A percentile compares a stretch with the other conserved stretches of the same genome.
These are phyloP conservation scores for Tyria jacobaeae DNA, from an alignment of 2,888 invertebrate genomes.

Conservation along the genomic window DNA sequence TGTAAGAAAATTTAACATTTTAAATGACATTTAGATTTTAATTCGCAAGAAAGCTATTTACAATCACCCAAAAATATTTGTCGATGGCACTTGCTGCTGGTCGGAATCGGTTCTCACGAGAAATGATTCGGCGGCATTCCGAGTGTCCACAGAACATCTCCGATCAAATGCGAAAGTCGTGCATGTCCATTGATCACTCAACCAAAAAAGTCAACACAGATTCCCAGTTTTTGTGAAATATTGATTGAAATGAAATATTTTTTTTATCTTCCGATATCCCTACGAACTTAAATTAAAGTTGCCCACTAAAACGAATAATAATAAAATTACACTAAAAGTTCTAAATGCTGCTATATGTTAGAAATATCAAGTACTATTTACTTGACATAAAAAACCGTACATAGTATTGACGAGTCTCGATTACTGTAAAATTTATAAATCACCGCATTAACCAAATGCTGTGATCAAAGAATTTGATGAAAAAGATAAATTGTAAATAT, in stretches of 20 bases:
- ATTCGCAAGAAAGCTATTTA: slow-evolving; percentile 76
- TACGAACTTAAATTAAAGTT: slow-evolving; percentile 33
- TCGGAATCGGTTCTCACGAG: slow-evolving; percentile 81
- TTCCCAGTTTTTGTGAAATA: slow-evolving; percentile 68
- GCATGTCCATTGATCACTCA: slow-evolving; percentile 78
- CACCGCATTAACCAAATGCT: no score
- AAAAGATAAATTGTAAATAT: no score
- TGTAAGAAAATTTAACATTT: slow-evolving; percentile 63
- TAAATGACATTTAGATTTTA: slow-evolving; percentile 67
- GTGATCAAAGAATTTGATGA: no score
- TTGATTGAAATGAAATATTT: slow-evolving; percentile 57
- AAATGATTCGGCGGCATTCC: slow-evolving; percentile 78
- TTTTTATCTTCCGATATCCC: slow-evolving; percentile 24
- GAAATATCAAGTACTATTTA: no score
- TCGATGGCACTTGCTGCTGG: slow-evolving; percentile 71
- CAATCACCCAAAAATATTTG: slow-evolving; percentile 77
- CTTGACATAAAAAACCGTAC: no score
- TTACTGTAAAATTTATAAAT: no score
- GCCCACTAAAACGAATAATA: slow-evolving; percentile 23
- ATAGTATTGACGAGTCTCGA: no score
- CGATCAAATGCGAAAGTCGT: slow-evolving; percentile 82
- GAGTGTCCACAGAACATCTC: slow-evolving; percentile 76
- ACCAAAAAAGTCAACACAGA: slow-evolving; percentile 78
- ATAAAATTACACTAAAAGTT: no score
- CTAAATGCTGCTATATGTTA: no score